Base-by-base conservation (phyloP, 64 coral and sea anemone species). In the Orbicella faveolata region DNA sequence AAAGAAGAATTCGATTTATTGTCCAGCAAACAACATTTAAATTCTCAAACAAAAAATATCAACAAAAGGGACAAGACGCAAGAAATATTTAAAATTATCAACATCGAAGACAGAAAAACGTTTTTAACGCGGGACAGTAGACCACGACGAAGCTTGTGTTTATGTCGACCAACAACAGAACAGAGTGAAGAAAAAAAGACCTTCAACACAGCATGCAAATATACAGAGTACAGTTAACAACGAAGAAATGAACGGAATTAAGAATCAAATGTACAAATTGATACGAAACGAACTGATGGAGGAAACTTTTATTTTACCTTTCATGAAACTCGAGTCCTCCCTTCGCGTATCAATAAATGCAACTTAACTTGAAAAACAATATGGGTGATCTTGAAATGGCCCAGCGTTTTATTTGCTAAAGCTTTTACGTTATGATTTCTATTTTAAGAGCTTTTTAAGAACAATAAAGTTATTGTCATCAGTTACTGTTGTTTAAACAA, bases 391-490 rank as follows among this genome's bases (percentile, higher is more conserved):
- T 48, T 6, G 44, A 48, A 6, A 59, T 59, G 55, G 13, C 12
- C 55, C 55, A 16, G 55, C 9, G 55, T 59, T 6, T 16, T 59
- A 59, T 59, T 59, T 59, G 55, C 11, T 15, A 59, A 59, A 74
- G 33, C 33, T 34, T 74, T n/a, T 15, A 34, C 25, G 33, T 74
- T 74, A 34, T 59, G 2, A 80, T 80, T 74, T 74, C 72, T 33
- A 74, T 80, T 61, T 80, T 26, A 61, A 80, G 37, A 61, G 12
- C 78, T 26, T 80, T 80, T 80, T 61, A 80, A 23, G 13, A 34
- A 1, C 54, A 59, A 61, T 80, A 52, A 80, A 80, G 57, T 80
- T 61, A 26, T 16, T 3, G 23, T 25, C 13, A 20, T 9, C 23
- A 21, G 15, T 6, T 59, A 59, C 55, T 59, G 9, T 12, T 59